Evolutionary conservation across 2,797 vertebrate genomes (phyloP).

Genomic region (Danionella dracula): DNA sequence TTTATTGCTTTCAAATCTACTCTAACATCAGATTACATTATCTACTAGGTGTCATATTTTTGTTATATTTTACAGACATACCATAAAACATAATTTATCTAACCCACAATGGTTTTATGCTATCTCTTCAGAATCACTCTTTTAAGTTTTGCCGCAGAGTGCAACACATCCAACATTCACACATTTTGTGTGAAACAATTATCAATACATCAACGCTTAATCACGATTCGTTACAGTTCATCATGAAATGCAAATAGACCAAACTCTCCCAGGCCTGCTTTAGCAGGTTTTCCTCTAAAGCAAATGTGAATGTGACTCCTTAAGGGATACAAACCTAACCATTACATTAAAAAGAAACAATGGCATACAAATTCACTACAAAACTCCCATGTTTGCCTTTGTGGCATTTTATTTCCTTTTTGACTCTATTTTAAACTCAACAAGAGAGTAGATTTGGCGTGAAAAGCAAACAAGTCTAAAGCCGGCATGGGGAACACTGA

Average conservation of each 20-base stretch:
- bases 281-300: not conserved
- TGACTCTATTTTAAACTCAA: not conserved
- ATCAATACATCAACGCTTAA: constrained; percentile 31
- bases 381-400: not conserved
- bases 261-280: not conserved
- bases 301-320: not conserved
- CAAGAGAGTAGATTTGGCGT: not conserved
- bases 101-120: too few relatives aligned
- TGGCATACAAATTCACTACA: not conserved
- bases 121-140: too few relatives aligned
- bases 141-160: too few relatives aligned
- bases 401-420: not conserved
- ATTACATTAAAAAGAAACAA: not conserved
- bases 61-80: too few relatives aligned
- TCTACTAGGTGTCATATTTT: too few relatives aligned
- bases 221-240: constrained; percentile 6
- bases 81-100: too few relatives aligned
- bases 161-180: not conserved
- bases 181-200: constrained; percentile 6
- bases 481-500: not conserved
- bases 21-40: too few relatives aligned
- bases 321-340: not conserved
- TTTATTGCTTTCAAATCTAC: too few relatives aligned
- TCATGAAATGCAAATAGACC: constrained; percentile 6
- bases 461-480: not conserved